Evolutionary conservation across 1,140 invertebrate genomes (phyloP).

Genomic region (Drosophila bocqueti): DNA sequence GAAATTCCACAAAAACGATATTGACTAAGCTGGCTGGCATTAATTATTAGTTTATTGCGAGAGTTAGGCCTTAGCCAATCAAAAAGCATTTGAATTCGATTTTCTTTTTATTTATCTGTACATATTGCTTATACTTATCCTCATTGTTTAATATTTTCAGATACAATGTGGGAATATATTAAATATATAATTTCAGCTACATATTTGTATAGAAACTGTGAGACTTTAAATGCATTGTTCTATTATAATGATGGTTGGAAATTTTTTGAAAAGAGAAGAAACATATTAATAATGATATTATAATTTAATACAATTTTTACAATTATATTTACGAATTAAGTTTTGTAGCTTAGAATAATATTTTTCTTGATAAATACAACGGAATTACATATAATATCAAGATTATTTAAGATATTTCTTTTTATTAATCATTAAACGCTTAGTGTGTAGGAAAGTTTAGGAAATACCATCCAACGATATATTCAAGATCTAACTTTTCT

Average conservation of each 20-base stretch:
- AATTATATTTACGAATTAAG: neutral
- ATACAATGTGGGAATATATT: neutral
- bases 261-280: neutral
- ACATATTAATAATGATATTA: neutral
- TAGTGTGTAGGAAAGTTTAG: no score
- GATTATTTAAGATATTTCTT: neutral
- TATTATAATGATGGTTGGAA: neutral
- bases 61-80: neutral
- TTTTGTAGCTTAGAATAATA: neutral
- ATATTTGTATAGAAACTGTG: neutral
- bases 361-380: neutral
- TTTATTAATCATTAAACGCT: neutral
- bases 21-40: neutral
- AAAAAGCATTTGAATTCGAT: neutral
- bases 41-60: neutral
- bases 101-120: neutral
- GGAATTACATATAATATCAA: neutral
- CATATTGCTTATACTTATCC: neutral
- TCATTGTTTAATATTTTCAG: neutral
- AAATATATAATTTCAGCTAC: neutral
- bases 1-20: neutral
- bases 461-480: neutral
- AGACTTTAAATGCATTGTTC: neutral
- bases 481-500: neutral
- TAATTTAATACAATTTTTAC: neutral